Evolutionary conservation across 30 jellyfish, hydroid and myxozoan species (phyloP).

Genomic region (Turritopsis dohrnii): DNA sequence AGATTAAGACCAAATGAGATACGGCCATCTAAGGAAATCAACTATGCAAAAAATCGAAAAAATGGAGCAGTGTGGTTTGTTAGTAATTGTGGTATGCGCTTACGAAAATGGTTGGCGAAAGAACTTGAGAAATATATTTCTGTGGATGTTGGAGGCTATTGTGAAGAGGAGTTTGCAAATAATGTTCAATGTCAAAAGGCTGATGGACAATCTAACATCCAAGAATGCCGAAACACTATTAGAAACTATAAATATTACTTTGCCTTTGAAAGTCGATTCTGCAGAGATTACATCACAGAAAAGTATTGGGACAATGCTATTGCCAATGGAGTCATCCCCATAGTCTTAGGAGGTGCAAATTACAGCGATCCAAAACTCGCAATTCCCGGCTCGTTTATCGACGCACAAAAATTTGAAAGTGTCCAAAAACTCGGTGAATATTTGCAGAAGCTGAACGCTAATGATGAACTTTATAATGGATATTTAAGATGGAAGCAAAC

Average conservation of each 20-base stretch:
- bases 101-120: conserved; percentile 50
- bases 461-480: not conserved
- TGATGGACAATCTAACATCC: not conserved
- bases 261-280: conserved; percentile 59
- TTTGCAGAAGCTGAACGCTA: not conserved
- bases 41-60: conserved; percentile 48
- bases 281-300: conserved; percentile 76
- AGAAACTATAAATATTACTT: conserved; percentile 50
- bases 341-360: conserved; percentile 74
- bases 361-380: conserved; percentile 52
- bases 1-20: not conserved
- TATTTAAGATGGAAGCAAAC: conserved; percentile 2
- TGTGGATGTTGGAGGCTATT: conserved; percentile 61
- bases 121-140: conserved; percentile 45
- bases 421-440: conserved; percentile 9
- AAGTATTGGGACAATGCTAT: conserved; percentile 71
- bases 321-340: conserved; percentile 46
- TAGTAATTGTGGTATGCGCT: conserved; percentile 49
- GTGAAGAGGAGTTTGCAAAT: conserved; percentile 26
- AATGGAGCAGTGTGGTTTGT: conserved; percentile 61
- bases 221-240: conserved; percentile 26
- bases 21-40: not conserved
- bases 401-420: not conserved
- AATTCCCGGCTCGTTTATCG: conserved; percentile 79
- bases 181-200: conserved; percentile 25